Base-by-base conservation (phyloP, 2,797 vertebrate species). In the Pseudopleuronectes americanus region DNA sequence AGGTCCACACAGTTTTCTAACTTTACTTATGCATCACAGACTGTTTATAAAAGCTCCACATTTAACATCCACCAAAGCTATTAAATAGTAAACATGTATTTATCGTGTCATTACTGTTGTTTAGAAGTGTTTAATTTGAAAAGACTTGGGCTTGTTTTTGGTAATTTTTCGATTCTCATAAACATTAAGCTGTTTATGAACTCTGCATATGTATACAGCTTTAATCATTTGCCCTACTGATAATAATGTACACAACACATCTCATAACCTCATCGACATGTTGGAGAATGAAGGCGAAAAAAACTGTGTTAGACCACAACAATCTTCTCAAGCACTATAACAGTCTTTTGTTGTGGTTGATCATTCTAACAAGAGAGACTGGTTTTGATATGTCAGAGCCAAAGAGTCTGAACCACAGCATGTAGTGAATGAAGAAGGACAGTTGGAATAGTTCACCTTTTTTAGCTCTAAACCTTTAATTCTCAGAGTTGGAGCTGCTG, bases 401-500 rank as follows among this genome's bases (percentile, higher is more conserved):
- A 59, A 73, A 8, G 6, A 47, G 26, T 45, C 33, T 62, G 19
- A 58, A 47, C 43, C 58, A 54, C 47, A 43, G 43, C 59, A 63
- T 31, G 12, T 1, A 58, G 3, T 13, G 45, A 61, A 9, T 66
- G 38, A 19, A 56, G 51, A 26, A 58, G n/a, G 36, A 13, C 2
- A 28, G 8, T 23, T 74, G 36, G 51, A 64, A 21, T 43, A 60
- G 63, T 33, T 60, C 22, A 16, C 4, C 47, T 22, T 54, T 69
- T 48, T 21, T 48, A 2, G 19, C 52, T 69, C n/a, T 55, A n/a
- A 62, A 45, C n/a, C 38, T 66, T 56, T n/a, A 55, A 60, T 8
- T 51, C 47, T 64, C 43, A 51, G 22, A 65, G 38, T 9, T 51
- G 17, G 36, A 54, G 53, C 28, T 75, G 38, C 55, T 74, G 36